Base-by-base conservation (phyloP, 2,888 invertebrate genomes). In the Spicauda simplicius region DNA sequence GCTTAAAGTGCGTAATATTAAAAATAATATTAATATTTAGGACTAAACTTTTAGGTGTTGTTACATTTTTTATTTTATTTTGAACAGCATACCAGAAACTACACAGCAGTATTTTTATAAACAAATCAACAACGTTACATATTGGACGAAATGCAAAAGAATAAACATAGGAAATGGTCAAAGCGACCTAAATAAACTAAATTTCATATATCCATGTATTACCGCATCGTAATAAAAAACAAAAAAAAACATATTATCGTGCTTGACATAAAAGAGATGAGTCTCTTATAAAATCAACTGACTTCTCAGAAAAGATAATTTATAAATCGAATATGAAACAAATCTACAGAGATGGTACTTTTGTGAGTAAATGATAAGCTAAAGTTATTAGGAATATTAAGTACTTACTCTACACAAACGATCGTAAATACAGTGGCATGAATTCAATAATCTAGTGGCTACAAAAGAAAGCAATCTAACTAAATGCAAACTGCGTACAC, bases 371-470 rank as follows among this genome's bases (percentile, higher is more conserved):
- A 8, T 48, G n/a, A 48, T 25, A 25, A n/a, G n/a, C n/a, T n/a
- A 45, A n/a, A 48, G 2, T n/a, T 48, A 48, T 54, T 10, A 63
- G 63, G 63, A 63, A 63, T 63, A 63, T 63, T 63, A 63, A 63
- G 63, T 63, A 63, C 63, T 55, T 55, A 55, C n/a, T 48, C 45
- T 45, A 62, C 48, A 45, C 25, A 54, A 54, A 54, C 11, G 8
- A 5, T 6, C 25, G 14, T 30, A 54, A 54, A 54, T 30, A 54
- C n/a, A 11, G 54, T 14, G 20, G 12, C 18, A 19, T 20, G 19
- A 53, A 8, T 53, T 20, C 25, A 20, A 53, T 19, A 19, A 53
- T 53, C 14, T 41, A 41, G 10, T 53, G 20, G 20, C 20, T 53
- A 53, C 19, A 18, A 11, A 53, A 53, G 20, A 12, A 53, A 53